Evolutionary conservation across 2,797 vertebrate species (phyloP).

Genomic region (Periparus ater): DNA sequence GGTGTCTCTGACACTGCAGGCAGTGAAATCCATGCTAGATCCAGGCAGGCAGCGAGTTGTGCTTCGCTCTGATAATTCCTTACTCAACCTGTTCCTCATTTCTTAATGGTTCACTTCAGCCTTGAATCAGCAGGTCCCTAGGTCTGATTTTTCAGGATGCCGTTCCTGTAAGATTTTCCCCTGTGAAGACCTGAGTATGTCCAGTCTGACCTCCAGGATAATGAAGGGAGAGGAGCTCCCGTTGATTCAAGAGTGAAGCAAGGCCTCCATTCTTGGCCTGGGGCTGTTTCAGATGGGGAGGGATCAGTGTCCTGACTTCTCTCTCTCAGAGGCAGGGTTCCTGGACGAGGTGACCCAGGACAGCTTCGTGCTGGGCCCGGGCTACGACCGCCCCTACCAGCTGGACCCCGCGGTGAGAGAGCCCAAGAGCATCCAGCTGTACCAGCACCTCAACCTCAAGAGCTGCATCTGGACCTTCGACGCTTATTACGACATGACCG

Average conservation of each 20-base stretch:
- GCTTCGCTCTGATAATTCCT: background rate
- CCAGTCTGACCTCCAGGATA: background rate
- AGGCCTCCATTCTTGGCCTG: background rate
- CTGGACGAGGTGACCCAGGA: constrained; percentile 86
- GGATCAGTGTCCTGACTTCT: background rate
- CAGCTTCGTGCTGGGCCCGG: constrained; percentile 86
- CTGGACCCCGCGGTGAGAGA: constrained; percentile 88
- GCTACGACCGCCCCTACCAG: constrained; percentile 94
- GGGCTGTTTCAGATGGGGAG: background rate
- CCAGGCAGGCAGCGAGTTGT: background rate
- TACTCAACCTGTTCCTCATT: background rate
- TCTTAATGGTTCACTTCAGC: background rate
- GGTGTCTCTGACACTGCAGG: background rate
- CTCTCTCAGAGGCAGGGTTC: constrained; percentile 87
- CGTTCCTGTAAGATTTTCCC: background rate
- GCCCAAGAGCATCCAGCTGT: constrained; percentile 89
- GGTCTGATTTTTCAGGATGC: background rate
- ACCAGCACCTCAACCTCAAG: constrained; percentile 97
- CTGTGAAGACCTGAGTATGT: background rate
- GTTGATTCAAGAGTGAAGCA: background rate
- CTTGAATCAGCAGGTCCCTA: background rate
- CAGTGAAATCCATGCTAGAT: background rate
- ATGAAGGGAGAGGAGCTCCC: background rate
- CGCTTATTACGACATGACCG: constrained; percentile 97
- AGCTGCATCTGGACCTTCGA: constrained; percentile 99